These are phyloP conservation scores for Mystacornis crossleyi DNA, from an alignment of 2,113 vertebrate genomes.

Conservation along the genomic window DNA sequence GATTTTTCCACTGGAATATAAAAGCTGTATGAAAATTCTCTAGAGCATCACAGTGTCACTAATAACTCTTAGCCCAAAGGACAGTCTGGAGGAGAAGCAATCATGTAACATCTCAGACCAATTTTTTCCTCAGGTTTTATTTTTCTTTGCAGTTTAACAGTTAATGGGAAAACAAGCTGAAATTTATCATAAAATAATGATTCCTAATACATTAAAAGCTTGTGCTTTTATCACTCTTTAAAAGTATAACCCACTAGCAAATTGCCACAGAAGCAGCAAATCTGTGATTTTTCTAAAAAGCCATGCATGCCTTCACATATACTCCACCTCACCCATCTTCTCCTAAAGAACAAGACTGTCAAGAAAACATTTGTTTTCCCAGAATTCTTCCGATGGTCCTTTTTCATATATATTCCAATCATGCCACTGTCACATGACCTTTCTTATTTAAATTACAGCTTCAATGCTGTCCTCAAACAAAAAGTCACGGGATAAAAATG, in stretches of 20 bases:
- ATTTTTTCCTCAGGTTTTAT: not conserved
- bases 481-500: not conserved
- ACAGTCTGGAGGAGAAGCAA: not conserved
- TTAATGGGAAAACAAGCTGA: not conserved
- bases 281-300: not conserved
- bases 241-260: not conserved
- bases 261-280: not conserved
- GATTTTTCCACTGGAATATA: not conserved
- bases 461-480: not conserved
- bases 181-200: not conserved
- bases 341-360: not conserved
- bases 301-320: fast-evolving
- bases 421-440: not conserved
- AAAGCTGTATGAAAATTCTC: not conserved
- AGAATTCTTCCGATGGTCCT: not conserved
- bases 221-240: not conserved
- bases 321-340: not conserved
- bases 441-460: not conserved
- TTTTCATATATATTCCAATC: not conserved
- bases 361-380: not conserved
- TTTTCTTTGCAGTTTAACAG: not conserved
- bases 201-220: not conserved
- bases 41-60: not conserved
- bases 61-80: not conserved
- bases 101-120: fast-evolving